A percentile compares a stretch with the other conserved stretches of the same genome.
These are phyloP conservation scores for Tipula unca DNA, from an alignment of 2,888 invertebrate species.

Conservation along the genomic window DNA sequence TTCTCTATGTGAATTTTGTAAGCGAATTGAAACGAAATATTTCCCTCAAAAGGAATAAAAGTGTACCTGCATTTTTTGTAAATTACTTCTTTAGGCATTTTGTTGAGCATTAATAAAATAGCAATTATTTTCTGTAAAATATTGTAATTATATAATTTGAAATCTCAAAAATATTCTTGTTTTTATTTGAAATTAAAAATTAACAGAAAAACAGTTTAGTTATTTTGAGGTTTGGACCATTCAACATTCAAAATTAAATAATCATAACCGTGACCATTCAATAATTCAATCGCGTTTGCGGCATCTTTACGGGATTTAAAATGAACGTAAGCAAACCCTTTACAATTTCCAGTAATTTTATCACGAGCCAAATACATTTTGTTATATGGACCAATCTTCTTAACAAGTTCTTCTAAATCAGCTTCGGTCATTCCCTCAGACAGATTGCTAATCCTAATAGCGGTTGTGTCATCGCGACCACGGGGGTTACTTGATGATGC, in stretches of 20 bases:
- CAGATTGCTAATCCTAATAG: conserved; percentile 94
- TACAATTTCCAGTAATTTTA: conserved; percentile 75
- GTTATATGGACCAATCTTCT: conserved; percentile 85
- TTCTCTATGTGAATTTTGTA: conserved; percentile 71
- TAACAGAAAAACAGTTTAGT: conserved; percentile 23
- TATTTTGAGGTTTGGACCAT: conserved; percentile 84
- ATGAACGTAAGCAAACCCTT: conserved; percentile 98
- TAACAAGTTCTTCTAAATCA: conserved; percentile 92
- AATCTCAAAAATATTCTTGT: not conserved
- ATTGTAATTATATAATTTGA: conserved; percentile 3
- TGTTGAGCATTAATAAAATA: not conserved
- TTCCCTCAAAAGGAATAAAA: conserved; percentile 41
- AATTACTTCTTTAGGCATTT: not conserved
- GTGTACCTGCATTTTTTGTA: not conserved
- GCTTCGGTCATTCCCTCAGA: conserved; percentile 92
- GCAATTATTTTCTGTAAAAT: not conserved
- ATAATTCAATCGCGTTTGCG: conserved; percentile 76
- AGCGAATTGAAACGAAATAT: conserved; percentile 73
- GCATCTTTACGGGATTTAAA: conserved; percentile 88
- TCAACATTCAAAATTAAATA: conserved; percentile 97
- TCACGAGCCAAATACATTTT: conserved; percentile 96
- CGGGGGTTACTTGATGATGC: conserved; percentile 51
- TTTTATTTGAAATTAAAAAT: not conserved
- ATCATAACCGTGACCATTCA: conserved; percentile 94
- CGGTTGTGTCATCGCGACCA: conserved; percentile 71